Evolutionary conservation across 2,113 vertebrate genomes (phyloP).

Genomic region (Mobula birostris): DNA sequence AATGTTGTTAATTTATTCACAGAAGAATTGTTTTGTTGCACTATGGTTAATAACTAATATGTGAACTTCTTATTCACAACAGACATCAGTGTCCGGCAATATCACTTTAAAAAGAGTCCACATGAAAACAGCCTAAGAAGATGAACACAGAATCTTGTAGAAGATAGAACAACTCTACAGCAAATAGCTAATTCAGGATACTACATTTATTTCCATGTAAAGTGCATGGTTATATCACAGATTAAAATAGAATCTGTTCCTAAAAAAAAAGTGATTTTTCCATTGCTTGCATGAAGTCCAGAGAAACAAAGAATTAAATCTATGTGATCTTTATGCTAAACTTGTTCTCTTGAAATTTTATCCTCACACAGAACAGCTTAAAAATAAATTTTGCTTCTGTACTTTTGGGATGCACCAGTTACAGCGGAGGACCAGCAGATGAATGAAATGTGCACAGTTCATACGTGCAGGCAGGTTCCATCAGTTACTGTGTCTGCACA

Average conservation of each 20-base stretch:
- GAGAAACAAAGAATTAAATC: not conserved
- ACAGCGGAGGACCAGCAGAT: not conserved
- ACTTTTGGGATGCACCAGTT: not conserved
- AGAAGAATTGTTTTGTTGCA: not conserved
- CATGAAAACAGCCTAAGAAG: not conserved
- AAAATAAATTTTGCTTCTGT: not conserved
- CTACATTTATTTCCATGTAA: not conserved
- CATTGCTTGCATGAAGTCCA: not conserved
- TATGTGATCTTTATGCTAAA: not conserved
- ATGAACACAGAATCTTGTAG: not conserved
- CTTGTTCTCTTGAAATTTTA: not conserved
- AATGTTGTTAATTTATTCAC: not conserved
- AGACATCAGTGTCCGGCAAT: not conserved
- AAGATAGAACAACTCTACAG: not conserved
- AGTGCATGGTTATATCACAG: not conserved
- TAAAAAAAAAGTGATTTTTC: not conserved
- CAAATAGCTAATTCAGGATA: not conserved
- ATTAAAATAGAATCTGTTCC: not conserved
- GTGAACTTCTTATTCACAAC: not conserved
- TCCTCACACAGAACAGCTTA: not conserved
- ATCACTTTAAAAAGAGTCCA: constrained; percentile 14
- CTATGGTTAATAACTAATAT: not conserved
- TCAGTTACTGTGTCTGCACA: too few species aligned
- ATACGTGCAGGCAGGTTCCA: not conserved
- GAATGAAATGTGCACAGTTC: not conserved